Percentiles rank a stretch among this genome's conserved stretches.
These are phyloP conservation scores for Spea bombifrons DNA, from an alignment of 2,113 vertebrate species.

Conservation along the genomic window DNA sequence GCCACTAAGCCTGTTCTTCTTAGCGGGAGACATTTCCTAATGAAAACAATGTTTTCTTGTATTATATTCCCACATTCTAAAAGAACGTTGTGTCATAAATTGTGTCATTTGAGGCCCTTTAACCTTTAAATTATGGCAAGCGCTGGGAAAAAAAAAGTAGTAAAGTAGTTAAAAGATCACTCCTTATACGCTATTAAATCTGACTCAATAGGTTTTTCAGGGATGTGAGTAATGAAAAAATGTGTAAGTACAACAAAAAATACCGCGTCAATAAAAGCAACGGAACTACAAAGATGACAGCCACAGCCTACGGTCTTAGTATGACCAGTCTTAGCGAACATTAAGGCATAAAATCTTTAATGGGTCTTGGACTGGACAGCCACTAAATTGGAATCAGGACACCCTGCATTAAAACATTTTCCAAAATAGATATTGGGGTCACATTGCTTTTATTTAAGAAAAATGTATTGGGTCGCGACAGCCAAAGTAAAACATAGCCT, in stretches of 20 bases:
- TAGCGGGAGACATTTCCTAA: constrained; percentile 45
- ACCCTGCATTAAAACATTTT: no score
- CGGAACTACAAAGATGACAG: neutral
- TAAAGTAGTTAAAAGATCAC: constrained; percentile 28
- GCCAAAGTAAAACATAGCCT: no score
- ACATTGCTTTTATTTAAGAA: no score
- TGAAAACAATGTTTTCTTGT: constrained; percentile 35
- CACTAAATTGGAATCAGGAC: no score
- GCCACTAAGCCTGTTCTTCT: constrained; percentile 40
- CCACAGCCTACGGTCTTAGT: neutral
- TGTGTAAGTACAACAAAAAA: neutral
- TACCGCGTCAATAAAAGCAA: neutral
- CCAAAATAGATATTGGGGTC: no score
- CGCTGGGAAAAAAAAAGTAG: constrained; percentile 9
- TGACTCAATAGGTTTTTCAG: constrained; percentile 19
- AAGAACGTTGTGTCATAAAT: constrained; percentile 33
- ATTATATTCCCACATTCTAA: constrained; percentile 43
- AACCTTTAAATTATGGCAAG: constrained; percentile 32
- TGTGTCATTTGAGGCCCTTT: constrained; percentile 23
- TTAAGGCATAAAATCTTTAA: no score
- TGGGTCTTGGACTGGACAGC: no score
- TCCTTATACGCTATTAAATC: neutral
- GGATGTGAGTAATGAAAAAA: neutral
- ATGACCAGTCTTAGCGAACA: no score
- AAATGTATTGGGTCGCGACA: no score